Percentiles rank a stretch among this genome's conserved stretches.
phyloP scores from a whole-genome alignment of 2,888 invertebrate genomes.

The Zaprionus obscuricornis region DNA sequence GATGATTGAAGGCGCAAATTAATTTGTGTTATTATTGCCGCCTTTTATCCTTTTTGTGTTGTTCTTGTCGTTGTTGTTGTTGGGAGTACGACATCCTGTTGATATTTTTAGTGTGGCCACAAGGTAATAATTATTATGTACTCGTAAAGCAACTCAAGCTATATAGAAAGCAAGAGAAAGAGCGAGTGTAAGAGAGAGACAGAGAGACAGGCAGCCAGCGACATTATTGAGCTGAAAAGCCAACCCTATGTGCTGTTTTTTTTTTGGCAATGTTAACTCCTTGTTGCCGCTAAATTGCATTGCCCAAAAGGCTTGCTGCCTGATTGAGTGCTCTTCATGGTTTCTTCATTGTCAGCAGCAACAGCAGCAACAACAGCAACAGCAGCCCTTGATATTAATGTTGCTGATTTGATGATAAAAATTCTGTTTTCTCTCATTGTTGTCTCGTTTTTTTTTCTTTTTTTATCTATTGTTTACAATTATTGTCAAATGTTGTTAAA shows the following conservation, averaged over 20 bases:
- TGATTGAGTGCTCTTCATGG: constrained; percentile 57
- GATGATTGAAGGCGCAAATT: constrained; percentile 51
- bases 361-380: too few species aligned
- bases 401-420: constrained; percentile 53
- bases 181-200: too few species aligned
- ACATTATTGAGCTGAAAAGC: too few species aligned
- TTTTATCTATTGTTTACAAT: constrained; percentile 64
- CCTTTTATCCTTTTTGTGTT: constrained; percentile 65
- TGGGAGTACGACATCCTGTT: constrained; percentile 63
- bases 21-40: constrained; percentile 59
- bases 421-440: too few species aligned
- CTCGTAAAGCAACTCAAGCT: constrained; percentile 10
- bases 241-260: constrained; percentile 51
- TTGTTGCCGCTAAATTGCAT: constrained; percentile 44
- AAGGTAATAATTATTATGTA: constrained; percentile 62
- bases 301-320: constrained; percentile 38
- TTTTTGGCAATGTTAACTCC: constrained; percentile 46
- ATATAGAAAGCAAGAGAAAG: too few species aligned
- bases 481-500: constrained; percentile 41
- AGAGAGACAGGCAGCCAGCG: too few species aligned
- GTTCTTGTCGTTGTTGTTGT: too few species aligned
- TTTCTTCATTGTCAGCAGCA: constrained; percentile 33
- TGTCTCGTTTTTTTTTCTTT: too few species aligned
- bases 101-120: constrained; percentile 66
- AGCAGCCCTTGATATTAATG: constrained; percentile 34